Percentiles rank a stretch among this genome's conserved stretches.
phyloP scores from a whole-genome alignment of 30 jellyfish, hydroid and myxozoan species.

The Hydra vulgaris region DNA sequence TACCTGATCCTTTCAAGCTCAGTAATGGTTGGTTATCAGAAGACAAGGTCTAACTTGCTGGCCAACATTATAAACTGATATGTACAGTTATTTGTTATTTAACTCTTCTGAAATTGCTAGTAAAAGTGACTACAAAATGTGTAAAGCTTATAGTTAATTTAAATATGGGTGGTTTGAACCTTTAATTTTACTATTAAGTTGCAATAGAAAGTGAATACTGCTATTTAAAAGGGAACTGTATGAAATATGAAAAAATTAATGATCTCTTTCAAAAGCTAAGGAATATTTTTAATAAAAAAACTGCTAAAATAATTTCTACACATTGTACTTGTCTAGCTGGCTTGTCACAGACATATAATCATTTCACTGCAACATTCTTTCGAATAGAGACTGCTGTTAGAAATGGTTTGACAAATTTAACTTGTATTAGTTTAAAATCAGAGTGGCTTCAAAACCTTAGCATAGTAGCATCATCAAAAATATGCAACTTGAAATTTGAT shows the following conservation, averaged over 20 bases:
- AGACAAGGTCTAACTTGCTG: slow-evolving; percentile 16
- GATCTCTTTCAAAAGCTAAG: slow-evolving; percentile 34
- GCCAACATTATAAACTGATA: background rate
- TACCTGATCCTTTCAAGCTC: no score
- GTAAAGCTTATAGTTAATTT: slow-evolving; percentile 40
- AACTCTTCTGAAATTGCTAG: slow-evolving; percentile 5
- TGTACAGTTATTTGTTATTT: background rate
- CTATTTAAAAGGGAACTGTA: no score
- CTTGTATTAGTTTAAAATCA: slow-evolving; percentile 9
- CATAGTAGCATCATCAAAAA: slow-evolving; percentile 12
- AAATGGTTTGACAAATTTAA: slow-evolving; percentile 15
- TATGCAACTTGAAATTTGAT: background rate
- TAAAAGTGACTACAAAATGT: slow-evolving; percentile 7
- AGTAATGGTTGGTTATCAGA: slow-evolving; percentile 41
- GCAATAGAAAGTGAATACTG: no score
- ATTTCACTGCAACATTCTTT: slow-evolving; percentile 42
- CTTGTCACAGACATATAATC: slow-evolving; percentile 38
- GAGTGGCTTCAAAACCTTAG: slow-evolving; percentile 24
- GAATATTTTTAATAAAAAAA: slow-evolving; percentile 8
- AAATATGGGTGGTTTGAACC: slow-evolving; percentile 38
- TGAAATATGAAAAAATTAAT: no score
- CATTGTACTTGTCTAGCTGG: slow-evolving; percentile 69
- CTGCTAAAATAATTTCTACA: slow-evolving; percentile 17
- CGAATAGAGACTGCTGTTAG: no score
- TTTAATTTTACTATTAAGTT: slow-evolving; percentile 24